Base-by-base conservation (phyloP, 1,140 invertebrate genomes). In the Orussus abietinus region DNA sequence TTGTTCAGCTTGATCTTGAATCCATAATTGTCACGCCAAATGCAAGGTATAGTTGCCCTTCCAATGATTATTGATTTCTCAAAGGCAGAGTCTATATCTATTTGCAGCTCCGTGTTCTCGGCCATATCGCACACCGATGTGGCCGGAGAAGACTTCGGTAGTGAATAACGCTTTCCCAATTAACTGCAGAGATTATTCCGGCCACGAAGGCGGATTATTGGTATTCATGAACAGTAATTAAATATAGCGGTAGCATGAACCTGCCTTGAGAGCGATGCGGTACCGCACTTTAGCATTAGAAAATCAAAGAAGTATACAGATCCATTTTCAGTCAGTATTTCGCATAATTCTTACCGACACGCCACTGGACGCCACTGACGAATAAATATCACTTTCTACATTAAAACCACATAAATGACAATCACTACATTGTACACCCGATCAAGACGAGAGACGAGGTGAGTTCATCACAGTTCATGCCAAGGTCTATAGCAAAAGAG, bases 371-470 rank as follows among this genome's bases (percentile, higher is more conserved):
- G 18, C 11, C 15, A 1, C 4, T 15, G 11, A 12, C 18, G 18
- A 4, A 36, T 20, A 36, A 36, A 36, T 18, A 19, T 36, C 34
- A 36, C 34, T 20, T n/a, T 36, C 15, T n/a, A n/a, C n/a, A n/a
- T n/a, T n/a, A n/a, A n/a, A n/a, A n/a, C n/a, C n/a, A n/a, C n/a
- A n/a, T n/a, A n/a, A n/a, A n/a, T n/a, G n/a, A n/a, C n/a, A n/a
- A n/a, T n/a, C n/a, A n/a, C n/a, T 36, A 36, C 34, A 12, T 18
- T 11, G 11, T 36, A 36, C 34, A 19, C 18, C 34, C 18, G 34
- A 36, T n/a, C n/a, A n/a, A n/a, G n/a, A n/a, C n/a, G n/a, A n/a
- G n/a, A n/a, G n/a, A n/a, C n/a, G n/a, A n/a, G n/a, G n/a, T n/a
- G n/a, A n/a, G n/a, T n/a, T n/a, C n/a, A n/a, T n/a, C n/a, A n/a